A percentile compares a stretch with the other conserved stretches of the same genome.
Conservation (phyloP, 2,797 vertebrate genomes). For the Pseudocheirus occidentalis region DNA sequence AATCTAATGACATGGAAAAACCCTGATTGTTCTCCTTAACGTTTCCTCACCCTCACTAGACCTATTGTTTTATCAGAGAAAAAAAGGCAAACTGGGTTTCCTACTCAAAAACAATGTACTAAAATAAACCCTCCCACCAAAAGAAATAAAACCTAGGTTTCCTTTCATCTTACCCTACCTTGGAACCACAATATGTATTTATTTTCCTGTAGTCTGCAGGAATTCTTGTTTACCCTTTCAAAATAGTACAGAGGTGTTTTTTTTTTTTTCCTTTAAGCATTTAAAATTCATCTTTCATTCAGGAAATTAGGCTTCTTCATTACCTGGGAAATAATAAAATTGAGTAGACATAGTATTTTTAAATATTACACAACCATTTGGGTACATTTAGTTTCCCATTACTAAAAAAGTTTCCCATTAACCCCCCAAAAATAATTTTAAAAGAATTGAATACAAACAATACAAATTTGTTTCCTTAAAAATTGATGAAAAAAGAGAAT, state of each 20-base stretch:
- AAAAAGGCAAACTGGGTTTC: conserved; percentile 8
- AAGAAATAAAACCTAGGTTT: neutral
- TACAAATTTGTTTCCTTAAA: conserved; percentile 15
- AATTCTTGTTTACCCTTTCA: neutral
- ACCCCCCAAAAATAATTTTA: neutral
- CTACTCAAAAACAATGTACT: conserved; percentile 29
- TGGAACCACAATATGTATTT: neutral
- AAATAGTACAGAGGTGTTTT: neutral
- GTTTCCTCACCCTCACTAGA: neutral
- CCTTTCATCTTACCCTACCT: conserved; percentile 27
- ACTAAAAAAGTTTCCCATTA: conserved; percentile 15
- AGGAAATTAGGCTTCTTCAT: neutral
- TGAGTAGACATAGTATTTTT: conserved; percentile 12
- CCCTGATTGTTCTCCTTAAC: neutral
- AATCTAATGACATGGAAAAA: conserved; percentile 11
- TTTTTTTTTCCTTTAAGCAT: neutral
- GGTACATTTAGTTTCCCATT: conserved; percentile 32
- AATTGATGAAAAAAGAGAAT: conserved; percentile 12
- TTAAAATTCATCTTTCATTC: conserved; percentile 31
- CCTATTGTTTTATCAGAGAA: conserved; percentile 9
- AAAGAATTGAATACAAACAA: neutral
- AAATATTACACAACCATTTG: conserved; percentile 11
- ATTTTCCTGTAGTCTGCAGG: neutral
- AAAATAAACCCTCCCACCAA: conserved; percentile 43
- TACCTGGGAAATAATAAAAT: neutral